Conservation (phyloP, 2,888 invertebrate species). For the Cheilosia scutellata region DNA sequence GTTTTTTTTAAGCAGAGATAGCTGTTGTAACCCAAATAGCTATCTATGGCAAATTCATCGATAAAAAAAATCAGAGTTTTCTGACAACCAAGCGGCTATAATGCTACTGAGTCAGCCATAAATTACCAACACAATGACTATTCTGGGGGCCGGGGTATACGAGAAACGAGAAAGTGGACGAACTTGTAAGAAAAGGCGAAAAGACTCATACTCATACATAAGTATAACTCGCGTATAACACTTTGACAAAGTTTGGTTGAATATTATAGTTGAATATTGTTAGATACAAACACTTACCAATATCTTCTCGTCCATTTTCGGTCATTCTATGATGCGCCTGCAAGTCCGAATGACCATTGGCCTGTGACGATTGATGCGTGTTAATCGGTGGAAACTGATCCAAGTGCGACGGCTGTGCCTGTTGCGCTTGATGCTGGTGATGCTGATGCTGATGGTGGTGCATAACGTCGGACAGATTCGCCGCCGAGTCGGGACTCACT, state of each 20-base stretch:
- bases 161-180: too few relatives aligned
- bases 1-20: too few relatives aligned
- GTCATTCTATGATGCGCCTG: constrained; percentile 87
- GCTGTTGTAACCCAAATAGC: too few relatives aligned
- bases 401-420: constrained; percentile 85
- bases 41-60: too few relatives aligned
- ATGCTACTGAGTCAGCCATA: too few relatives aligned
- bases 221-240: too few relatives aligned
- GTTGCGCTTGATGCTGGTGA: constrained; percentile 86
- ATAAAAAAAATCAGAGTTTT: too few relatives aligned
- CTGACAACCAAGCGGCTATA: too few relatives aligned
- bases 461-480: constrained; percentile 87
- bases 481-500: constrained; percentile 91
- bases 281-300: constrained; percentile 82
- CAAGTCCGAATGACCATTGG: constrained; percentile 88
- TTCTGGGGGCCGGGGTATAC: too few relatives aligned
- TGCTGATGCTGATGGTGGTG: constrained; percentile 87
- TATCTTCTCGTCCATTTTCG: constrained; percentile 84
- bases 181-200: too few relatives aligned
- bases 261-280: neutral
- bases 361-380: constrained; percentile 79
- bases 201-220: too few relatives aligned
- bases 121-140: too few relatives aligned
- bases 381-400: constrained; percentile 78
- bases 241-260: neutral